phyloP scores from a whole-genome alignment of 2,113 vertebrate genomes.

The Rhipidura dahli region DNA sequence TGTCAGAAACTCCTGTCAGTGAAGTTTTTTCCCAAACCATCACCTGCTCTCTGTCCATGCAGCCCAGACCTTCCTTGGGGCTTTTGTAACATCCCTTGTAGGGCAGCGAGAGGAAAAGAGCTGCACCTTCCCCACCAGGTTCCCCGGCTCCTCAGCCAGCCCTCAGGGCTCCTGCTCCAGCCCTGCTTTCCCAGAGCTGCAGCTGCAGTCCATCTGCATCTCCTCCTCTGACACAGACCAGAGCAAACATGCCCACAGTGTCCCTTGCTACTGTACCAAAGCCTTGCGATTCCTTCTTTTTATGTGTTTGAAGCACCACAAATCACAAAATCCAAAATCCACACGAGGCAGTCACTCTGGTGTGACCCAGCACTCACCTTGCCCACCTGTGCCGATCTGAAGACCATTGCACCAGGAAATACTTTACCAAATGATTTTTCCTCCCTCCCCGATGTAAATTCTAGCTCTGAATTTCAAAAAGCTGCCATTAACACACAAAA shows the following conservation, averaged over 20 bases:
- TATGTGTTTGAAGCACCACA: not conserved
- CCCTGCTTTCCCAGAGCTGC: not conserved
- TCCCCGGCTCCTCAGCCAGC: not conserved
- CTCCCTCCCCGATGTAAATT: not conserved
- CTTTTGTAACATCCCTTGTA: not conserved
- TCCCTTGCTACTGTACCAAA: not conserved
- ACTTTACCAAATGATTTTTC: not conserved
- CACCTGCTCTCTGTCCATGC: not conserved
- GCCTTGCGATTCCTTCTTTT: not conserved
- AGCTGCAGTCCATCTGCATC: not conserved
- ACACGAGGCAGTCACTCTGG: fast-evolving
- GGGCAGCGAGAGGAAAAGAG: not conserved
- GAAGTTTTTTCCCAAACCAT: not conserved
- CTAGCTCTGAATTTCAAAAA: not conserved
- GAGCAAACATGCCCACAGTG: not conserved
- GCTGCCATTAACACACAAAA: not conserved
- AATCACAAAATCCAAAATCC: not conserved
- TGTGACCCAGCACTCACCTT: not conserved
- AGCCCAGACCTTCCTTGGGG: not conserved
- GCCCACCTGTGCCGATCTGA: not conserved
- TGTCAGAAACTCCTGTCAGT: not conserved
- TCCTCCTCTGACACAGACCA: not conserved
- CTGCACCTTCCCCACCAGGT: not conserved
- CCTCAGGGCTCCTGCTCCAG: not conserved
- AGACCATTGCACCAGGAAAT: not conserved